Conservation (phyloP, 2,888 invertebrate genomes). For the Metellina segmentata region DNA sequence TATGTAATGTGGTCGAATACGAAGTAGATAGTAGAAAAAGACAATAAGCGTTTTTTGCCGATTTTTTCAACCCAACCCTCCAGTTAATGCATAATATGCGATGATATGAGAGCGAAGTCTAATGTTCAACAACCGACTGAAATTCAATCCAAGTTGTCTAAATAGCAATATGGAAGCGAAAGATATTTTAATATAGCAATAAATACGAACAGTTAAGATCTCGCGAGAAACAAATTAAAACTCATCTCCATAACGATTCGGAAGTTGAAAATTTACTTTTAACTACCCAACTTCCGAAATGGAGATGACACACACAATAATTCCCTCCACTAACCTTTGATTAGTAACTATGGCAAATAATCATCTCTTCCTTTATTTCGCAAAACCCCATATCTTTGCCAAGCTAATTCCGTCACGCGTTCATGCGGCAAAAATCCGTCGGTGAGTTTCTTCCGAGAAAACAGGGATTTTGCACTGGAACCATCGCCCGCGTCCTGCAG, state of each 20-base stretch:
- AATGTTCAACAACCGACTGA: no score
- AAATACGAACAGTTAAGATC: no score
- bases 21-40: background rate
- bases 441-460: background rate
- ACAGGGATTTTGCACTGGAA: background rate
- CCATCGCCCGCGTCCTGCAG: background rate
- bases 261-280: no score
- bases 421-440: background rate
- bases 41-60: background rate
- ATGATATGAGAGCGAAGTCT: no score
- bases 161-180: no score
- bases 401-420: background rate
- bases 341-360: background rate
- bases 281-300: no score
- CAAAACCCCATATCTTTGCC: no score
- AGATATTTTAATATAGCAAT: no score
- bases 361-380: no score
- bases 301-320: background rate
- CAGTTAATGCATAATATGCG: background rate
- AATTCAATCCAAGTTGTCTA: no score
- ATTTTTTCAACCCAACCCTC: background rate
- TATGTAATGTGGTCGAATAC: background rate
- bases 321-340: background rate
- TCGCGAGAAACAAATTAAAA: no score
- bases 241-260: no score